Conservation (phyloP, 2,888 invertebrate species). For the Scelioninae gen. 1 region DNA sequence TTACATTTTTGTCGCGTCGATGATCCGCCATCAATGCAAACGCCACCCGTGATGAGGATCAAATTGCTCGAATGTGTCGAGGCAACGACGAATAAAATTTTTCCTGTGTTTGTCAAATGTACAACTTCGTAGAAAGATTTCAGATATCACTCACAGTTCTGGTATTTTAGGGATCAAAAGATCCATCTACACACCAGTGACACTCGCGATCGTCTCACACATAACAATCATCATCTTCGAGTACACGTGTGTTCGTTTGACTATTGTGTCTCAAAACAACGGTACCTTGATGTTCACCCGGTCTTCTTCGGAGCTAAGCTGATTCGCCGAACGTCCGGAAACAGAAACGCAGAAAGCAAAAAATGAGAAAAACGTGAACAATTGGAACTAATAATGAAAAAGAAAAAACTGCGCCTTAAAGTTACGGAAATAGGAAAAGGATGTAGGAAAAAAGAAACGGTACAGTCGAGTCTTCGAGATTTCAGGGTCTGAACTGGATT, state of each 20-base stretch:
- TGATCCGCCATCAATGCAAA: slow-evolving; percentile 83
- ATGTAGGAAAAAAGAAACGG: neutral
- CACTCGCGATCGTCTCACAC: slow-evolving; percentile 73
- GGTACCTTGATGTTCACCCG: slow-evolving; percentile 17
- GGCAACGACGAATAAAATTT: slow-evolving; percentile 50
- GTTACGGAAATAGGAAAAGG: slow-evolving; percentile 34
- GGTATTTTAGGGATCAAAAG: slow-evolving; percentile 60
- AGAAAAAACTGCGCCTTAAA: slow-evolving; percentile 34
- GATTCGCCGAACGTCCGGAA: slow-evolving; percentile 51
- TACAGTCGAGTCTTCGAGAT: slow-evolving; percentile 13
- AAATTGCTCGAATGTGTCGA: slow-evolving; percentile 57
- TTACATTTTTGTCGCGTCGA: slow-evolving; percentile 84
- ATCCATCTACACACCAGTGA: slow-evolving; percentile 68
- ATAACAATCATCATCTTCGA: slow-evolving; percentile 68
- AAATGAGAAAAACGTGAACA: slow-evolving; percentile 36
- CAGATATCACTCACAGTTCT: slow-evolving; percentile 59
- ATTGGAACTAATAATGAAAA: slow-evolving; percentile 12
- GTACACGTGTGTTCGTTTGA: slow-evolving; percentile 28
- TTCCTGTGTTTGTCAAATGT: slow-evolving; percentile 52
- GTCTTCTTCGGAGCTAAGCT: slow-evolving; percentile 50
- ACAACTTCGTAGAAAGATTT: slow-evolving; percentile 19
- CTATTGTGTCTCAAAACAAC: slow-evolving; percentile 5
- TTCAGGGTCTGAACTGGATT: slow-evolving; percentile 24
- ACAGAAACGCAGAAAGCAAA: slow-evolving; percentile 57
- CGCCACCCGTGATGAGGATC: slow-evolving; percentile 64